Evolutionary conservation across 2,888 invertebrate species (phyloP).

Genomic region (Amphiduros pacificus): DNA sequence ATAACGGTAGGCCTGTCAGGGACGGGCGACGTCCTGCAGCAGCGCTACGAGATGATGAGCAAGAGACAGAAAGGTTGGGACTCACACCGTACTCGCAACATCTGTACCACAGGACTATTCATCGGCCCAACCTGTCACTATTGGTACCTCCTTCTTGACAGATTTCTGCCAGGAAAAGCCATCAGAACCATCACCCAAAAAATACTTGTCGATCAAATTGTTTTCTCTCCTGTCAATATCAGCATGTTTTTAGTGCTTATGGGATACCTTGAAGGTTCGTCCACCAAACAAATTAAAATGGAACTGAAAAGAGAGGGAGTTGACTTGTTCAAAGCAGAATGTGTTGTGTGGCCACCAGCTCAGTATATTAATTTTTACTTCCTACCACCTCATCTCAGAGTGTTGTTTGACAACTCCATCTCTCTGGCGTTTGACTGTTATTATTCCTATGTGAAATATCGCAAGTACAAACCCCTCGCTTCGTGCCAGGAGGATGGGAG

Average conservation of each 20-base stretch:
- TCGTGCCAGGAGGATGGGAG: no score
- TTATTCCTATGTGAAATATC: conserved; percentile 48
- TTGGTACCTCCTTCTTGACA: conserved; percentile 82
- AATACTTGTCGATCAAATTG: conserved; percentile 77
- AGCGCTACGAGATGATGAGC: conserved; percentile 69
- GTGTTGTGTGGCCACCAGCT: conserved; percentile 90
- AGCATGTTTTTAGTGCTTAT: conserved; percentile 76
- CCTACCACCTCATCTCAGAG: conserved; percentile 78
- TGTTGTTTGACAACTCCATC: conserved; percentile 68
- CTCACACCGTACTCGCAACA: conserved; percentile 69
- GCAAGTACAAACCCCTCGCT: conserved; percentile 26
- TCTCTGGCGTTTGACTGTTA: conserved; percentile 52
- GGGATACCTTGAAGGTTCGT: conserved; percentile 71
- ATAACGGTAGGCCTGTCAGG: conserved; percentile 78
- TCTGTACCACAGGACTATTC: conserved; percentile 76
- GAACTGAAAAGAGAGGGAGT: conserved; percentile 75
- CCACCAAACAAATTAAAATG: conserved; percentile 54
- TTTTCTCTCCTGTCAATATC: conserved; percentile 82
- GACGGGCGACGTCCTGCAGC: conserved; percentile 78
- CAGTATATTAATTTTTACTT: conserved; percentile 91
- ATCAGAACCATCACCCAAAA: conserved; percentile 68
- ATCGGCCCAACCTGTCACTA: conserved; percentile 81
- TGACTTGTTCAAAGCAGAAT: conserved; percentile 79
- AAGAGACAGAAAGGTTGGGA: conserved; percentile 49
- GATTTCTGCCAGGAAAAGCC: conserved; percentile 71